Percentiles rank a stretch among this genome's conserved stretches.
These are phyloP conservation scores for Gymnoscelis rufifasciata DNA, from an alignment of 2,888 invertebrate genomes.

Conservation along the genomic window DNA sequence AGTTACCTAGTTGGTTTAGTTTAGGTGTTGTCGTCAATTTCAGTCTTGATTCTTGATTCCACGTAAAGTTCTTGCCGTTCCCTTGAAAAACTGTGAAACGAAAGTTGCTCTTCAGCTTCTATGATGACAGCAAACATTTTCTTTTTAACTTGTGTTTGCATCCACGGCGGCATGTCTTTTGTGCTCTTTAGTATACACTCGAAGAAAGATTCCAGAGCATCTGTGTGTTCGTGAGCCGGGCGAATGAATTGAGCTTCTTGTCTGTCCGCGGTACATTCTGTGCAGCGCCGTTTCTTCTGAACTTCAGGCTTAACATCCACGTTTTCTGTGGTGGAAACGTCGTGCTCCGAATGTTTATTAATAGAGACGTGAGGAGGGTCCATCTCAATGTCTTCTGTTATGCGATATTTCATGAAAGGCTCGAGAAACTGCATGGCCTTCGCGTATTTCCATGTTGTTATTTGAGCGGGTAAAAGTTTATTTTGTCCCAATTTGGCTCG, in stretches of 20 bases:
- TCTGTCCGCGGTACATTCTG: conserved; percentile 28
- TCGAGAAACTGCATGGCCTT: conserved; percentile 71
- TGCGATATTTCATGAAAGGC: conserved; percentile 70
- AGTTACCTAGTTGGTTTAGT: too few species aligned
- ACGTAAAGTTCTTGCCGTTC: conserved; percentile 26
- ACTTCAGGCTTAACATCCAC: conserved; percentile 31
- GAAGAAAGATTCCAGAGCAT: conserved; percentile 64
- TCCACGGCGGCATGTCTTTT: conserved; percentile 64
- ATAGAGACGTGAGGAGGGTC: conserved; percentile 36
- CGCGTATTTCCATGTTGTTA: conserved; percentile 72
- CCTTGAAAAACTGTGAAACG: conserved; percentile 35
- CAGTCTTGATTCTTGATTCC: conserved; percentile 56
- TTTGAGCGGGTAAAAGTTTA: conserved; percentile 65
- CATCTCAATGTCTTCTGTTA: conserved; percentile 66
- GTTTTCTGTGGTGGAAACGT: conserved; percentile 49
- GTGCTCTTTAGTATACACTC: conserved; percentile 63
- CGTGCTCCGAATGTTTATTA: conserved; percentile 41
- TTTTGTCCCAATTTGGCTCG: conserved; percentile 68
- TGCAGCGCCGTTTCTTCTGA: conserved; percentile 42
- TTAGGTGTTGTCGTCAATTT: conserved; percentile 39
- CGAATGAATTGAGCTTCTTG: conserved; percentile 14
- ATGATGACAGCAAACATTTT: conserved; percentile 69
- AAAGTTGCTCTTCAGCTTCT: conserved; percentile 61
- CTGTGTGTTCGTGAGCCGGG: conserved; percentile 32
- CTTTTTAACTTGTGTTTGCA: conserved; percentile 72